These are phyloP conservation scores for Riparia riparia DNA, from an alignment of 2,113 vertebrate genomes.

Conservation along the genomic window DNA sequence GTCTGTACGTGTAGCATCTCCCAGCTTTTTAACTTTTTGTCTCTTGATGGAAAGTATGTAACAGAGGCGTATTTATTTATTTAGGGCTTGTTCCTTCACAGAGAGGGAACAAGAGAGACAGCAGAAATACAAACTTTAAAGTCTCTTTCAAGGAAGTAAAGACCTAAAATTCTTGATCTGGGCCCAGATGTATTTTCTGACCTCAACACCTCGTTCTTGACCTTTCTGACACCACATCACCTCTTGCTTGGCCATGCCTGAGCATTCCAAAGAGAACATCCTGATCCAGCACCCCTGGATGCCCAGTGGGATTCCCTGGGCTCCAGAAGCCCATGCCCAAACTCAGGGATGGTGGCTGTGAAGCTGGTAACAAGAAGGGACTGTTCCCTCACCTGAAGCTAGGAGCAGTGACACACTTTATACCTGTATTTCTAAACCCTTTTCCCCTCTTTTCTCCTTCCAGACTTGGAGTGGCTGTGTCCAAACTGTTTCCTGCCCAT, in stretches of 20 bases:
- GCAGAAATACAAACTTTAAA: not conserved
- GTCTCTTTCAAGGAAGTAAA: not conserved
- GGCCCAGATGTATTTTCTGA: not conserved
- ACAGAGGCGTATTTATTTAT: not conserved
- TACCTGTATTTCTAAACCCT: not conserved
- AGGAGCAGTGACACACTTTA: not conserved
- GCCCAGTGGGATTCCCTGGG: not conserved
- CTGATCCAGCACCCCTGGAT: not conserved
- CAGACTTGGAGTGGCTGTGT: rapidly evolving
- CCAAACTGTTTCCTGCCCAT: not conserved
- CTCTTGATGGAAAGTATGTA: not conserved
- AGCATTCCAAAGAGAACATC: not conserved
- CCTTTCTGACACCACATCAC: not conserved
- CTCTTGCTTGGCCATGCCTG: not conserved
- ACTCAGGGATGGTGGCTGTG: not conserved
- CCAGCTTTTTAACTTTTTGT: slow-evolving; percentile 31
- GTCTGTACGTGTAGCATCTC: slow-evolving; percentile 41
- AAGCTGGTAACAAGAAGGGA: not conserved
- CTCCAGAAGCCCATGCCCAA: not conserved
- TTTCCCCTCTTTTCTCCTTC: not conserved
- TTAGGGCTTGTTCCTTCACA: not conserved
- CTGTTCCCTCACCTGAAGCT: not conserved
- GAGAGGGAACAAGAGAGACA: not conserved
- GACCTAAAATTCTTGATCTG: not conserved
- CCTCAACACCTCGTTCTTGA: not conserved